Percentiles rank a stretch among this genome's conserved stretches.
Evolutionary conservation across 2,797 vertebrate species (phyloP).

Genomic region (Scomberomorus guttatus): DNA sequence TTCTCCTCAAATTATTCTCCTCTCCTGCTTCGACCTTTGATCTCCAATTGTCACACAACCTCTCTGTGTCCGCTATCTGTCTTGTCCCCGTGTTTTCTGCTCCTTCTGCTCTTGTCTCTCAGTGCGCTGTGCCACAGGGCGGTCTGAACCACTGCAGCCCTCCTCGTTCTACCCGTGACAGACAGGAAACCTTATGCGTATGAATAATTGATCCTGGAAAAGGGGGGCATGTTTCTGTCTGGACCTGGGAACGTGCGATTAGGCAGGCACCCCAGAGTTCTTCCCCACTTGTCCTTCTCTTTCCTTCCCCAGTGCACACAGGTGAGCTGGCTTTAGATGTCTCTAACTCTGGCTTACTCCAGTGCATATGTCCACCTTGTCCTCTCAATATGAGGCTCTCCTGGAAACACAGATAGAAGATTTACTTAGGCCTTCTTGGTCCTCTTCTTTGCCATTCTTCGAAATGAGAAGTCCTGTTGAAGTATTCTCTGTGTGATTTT

Average conservation of each 20-base stretch:
- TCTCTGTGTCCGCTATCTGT: slow-evolving; percentile 25
- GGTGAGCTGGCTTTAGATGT: slow-evolving; percentile 49
- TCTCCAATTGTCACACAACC: slow-evolving; percentile 15
- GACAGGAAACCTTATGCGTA: slow-evolving; percentile 70
- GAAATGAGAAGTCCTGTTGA: slow-evolving; percentile 9
- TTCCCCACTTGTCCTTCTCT: slow-evolving; percentile 18
- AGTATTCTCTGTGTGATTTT: slow-evolving; percentile 21
- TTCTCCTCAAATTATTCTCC: slow-evolving; percentile 28
- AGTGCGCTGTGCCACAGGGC: slow-evolving; percentile 57
- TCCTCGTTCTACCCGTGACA: slow-evolving; percentile 59
- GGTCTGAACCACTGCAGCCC: slow-evolving; percentile 46
- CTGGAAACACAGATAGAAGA: slow-evolving; percentile 22
- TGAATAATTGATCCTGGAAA: slow-evolving; percentile 73
- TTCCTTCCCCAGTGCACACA: slow-evolving; percentile 25
- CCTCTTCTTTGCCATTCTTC: slow-evolving; percentile 28
- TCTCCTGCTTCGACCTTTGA: slow-evolving; percentile 33
- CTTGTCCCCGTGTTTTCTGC: slow-evolving; percentile 31
- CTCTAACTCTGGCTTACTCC: slow-evolving; percentile 24
- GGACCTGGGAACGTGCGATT: slow-evolving; percentile 25
- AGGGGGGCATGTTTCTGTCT: slow-evolving; percentile 53
- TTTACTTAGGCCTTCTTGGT: slow-evolving; percentile 28
- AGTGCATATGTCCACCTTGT: slow-evolving; percentile 35
- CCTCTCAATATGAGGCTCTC: slow-evolving; percentile 21
- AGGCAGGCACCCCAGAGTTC: slow-evolving; percentile 32
- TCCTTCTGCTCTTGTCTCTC: slow-evolving; percentile 39